Percentiles rank a stretch among this genome's conserved stretches.
These are phyloP conservation scores for Thera britannica DNA, from an alignment of 2,888 invertebrate genomes.

Conservation along the genomic window DNA sequence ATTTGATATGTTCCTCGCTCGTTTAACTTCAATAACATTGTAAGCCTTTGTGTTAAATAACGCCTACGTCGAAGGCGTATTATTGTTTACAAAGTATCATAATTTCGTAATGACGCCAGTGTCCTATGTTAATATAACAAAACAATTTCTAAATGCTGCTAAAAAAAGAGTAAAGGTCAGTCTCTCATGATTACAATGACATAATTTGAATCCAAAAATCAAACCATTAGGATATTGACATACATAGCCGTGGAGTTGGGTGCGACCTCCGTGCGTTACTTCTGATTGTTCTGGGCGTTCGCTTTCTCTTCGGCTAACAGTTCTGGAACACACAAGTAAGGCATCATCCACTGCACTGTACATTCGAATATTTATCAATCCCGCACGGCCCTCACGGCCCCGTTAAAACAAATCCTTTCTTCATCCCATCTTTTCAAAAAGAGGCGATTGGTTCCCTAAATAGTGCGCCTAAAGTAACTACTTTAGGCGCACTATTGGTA, in stretches of 20 bases:
- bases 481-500: no score
- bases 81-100: slow-evolving; percentile 38
- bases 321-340: slow-evolving; percentile 59
- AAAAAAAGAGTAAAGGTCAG: slow-evolving; percentile 78
- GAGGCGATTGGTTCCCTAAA: no score
- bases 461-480: no score
- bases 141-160: slow-evolving; percentile 80
- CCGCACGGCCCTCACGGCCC: no score
- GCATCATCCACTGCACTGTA: no score
- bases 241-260: slow-evolving; percentile 46
- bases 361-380: no score
- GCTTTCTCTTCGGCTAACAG: slow-evolving; percentile 63
- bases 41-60: slow-evolving; percentile 41
- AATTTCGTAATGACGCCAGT: slow-evolving; percentile 43
- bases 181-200: slow-evolving; percentile 78
- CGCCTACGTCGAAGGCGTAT: slow-evolving; percentile 45
- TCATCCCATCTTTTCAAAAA: no score
- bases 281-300: slow-evolving; percentile 32
- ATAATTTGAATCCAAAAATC: slow-evolving; percentile 68
- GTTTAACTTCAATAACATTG: slow-evolving; percentile 48
- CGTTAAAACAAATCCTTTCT: no score
- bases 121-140: slow-evolving; percentile 58
- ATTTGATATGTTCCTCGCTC: slow-evolving; percentile 78
- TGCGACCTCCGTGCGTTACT: slow-evolving; percentile 42
- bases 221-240: slow-evolving; percentile 67